Base-by-base conservation (phyloP, 2,797 vertebrate genomes). In the Erethizon dorsatum region DNA sequence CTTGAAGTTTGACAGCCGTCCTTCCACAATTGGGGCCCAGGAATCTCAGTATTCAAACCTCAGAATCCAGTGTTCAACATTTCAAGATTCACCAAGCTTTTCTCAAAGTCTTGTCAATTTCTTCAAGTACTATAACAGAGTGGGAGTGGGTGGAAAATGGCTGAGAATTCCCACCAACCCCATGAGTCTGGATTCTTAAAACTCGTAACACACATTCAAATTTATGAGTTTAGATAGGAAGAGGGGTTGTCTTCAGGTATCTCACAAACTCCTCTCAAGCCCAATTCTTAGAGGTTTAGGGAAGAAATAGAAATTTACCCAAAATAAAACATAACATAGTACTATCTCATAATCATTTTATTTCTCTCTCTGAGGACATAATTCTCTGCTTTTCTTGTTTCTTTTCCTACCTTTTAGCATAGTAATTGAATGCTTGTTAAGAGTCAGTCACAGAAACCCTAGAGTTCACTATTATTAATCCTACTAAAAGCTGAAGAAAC, bases 391-490 rank as follows among this genome's bases (percentile, higher is more conserved):
- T 85, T 47, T 67, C 59, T 61, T 4, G 4, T 90, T 50, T 89
- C 52, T 83, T 93, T 89, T 85, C 54, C 57, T 50, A 45, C 75
- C 50, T 37, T 45, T 67, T 82, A 92, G 67, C 28, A 47, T 52
- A 90, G 52, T 37, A 63, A 91, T 79, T 88, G 37, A 92, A 65
- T 45, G 8, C 31, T 95, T 90, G 61, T 18, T 78, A 65, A 5
- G 24, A 63, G 47, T n/a, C 41, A 69, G 18, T 95, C 45, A 65
- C 20, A 84, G 80, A 69, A 52, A 84, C 63, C n/a, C 22, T 91
- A 18, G 50, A 94, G 33, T 52, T 90, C 75, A 94, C 24, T 75
- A 77, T 71, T 61, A 88, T 47, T 88, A 85, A 94, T 96, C 18
- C 17, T 54, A 41, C 52, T 45, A 85, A 77, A 56, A 90, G 59